Conservation (phyloP, 2,797 vertebrate genomes). For the Ptychobarbus kaznakovi region DNA sequence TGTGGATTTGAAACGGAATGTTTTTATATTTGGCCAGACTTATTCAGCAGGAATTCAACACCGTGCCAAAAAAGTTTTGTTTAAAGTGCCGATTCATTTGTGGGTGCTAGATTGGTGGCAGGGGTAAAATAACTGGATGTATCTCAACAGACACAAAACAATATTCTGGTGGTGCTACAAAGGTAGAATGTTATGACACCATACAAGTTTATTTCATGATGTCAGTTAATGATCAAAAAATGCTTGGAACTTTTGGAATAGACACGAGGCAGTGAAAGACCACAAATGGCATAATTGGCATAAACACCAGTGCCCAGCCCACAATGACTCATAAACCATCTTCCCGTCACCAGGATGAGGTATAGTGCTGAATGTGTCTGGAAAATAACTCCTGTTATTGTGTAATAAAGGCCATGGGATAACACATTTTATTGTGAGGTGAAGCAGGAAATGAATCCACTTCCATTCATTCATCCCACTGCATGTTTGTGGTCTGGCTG, state of each 20-base stretch:
- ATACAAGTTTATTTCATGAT: constrained; percentile 3
- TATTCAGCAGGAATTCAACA: neutral
- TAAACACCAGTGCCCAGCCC: constrained; percentile 11
- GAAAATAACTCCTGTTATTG: constrained; percentile 63
- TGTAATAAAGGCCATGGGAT: constrained; percentile 63
- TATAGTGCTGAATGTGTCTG: constrained; percentile 40
- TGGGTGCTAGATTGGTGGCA: constrained; percentile 7
- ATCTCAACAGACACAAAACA: neutral
- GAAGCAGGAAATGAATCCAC: constrained; percentile 46
- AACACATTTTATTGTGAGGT: constrained; percentile 59
- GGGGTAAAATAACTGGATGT: neutral
- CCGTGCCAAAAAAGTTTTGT: constrained; percentile 3
- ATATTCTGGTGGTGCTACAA: neutral
- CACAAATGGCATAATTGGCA: constrained; percentile 22
- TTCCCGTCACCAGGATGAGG: constrained; percentile 52
- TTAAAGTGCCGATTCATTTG: neutral
- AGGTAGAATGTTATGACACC: neutral
- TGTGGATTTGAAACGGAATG: constrained; percentile 25
- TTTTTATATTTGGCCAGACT: constrained; percentile 22
- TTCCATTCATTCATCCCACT: constrained; percentile 66
- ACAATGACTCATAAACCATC: constrained; percentile 46
- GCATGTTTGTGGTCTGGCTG: constrained; percentile 64
- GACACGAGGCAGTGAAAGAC: constrained; percentile 3
- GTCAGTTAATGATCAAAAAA: constrained; percentile 15
- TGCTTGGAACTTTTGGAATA: neutral